A percentile compares a stretch with the other conserved stretches of the same genome.
Evolutionary conservation across 53 echinoderm and acorn worm species (phyloP).

Genomic region (Holothuria scabra): DNA sequence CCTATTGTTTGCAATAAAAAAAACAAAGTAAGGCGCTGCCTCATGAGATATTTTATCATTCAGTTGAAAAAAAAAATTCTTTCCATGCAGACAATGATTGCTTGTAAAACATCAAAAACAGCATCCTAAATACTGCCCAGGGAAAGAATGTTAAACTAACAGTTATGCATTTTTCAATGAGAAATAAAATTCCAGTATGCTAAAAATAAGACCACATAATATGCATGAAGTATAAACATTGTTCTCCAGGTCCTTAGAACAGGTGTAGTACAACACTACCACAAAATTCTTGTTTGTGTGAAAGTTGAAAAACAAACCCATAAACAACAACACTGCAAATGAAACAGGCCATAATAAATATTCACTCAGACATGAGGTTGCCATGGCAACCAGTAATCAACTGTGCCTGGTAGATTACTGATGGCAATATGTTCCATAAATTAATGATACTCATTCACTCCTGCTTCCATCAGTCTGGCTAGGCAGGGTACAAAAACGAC

Average conservation of each 20-base stretch:
- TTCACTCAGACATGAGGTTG: slow-evolving; percentile 14
- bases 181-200: neutral
- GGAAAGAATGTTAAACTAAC: neutral
- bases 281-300: slow-evolving; percentile 15
- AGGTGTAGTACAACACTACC: slow-evolving; percentile 13
- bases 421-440: slow-evolving; percentile 28
- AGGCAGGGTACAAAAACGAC: too few relatives aligned
- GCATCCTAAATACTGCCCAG: too few relatives aligned
- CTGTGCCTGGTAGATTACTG: slow-evolving; percentile 18
- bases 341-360: slow-evolving; percentile 13
- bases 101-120: too few relatives aligned
- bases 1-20: too few relatives aligned
- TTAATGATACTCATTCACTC: slow-evolving; percentile 19
- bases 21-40: too few relatives aligned
- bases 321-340: slow-evolving; percentile 39
- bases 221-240: neutral
- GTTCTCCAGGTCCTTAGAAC: slow-evolving; percentile 9
- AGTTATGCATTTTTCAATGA: neutral
- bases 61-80: too few relatives aligned
- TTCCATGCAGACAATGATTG: too few relatives aligned
- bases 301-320: slow-evolving; percentile 29
- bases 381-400: slow-evolving; percentile 26
- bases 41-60: too few relatives aligned
- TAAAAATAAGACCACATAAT: neutral
- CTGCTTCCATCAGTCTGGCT: too few relatives aligned